Conservation (phyloP, 2,113 vertebrate genomes). For the Corythornis madagascariensis region DNA sequence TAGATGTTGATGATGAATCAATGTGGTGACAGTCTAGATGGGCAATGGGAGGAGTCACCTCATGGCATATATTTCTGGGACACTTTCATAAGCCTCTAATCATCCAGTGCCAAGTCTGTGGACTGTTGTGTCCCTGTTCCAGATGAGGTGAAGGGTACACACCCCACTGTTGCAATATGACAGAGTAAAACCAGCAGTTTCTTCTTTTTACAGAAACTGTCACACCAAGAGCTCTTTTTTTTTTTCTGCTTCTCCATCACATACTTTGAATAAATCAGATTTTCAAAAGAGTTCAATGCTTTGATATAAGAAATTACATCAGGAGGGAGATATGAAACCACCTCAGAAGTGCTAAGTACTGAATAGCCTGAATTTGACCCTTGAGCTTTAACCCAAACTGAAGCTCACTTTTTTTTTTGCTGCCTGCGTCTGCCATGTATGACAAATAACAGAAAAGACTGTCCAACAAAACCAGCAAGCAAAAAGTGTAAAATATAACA, state of each 20-base stretch:
- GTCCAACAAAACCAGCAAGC: not conserved
- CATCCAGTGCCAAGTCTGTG: not conserved
- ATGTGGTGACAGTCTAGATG: not conserved
- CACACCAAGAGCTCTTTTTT: not conserved
- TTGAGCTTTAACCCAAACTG: not conserved
- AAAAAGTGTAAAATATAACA: not conserved
- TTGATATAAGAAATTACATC: conserved; percentile 33
- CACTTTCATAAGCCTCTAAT: not conserved
- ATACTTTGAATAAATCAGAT: conserved; percentile 24
- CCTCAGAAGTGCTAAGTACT: not conserved
- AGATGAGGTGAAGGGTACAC: not conserved
- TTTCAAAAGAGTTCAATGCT: conserved; percentile 4
- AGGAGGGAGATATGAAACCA: not conserved
- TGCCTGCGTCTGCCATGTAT: not conserved
- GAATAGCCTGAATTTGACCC: conserved; percentile 1
- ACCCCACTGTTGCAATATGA: not conserved
- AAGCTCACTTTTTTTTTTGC: not conserved
- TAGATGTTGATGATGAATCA: not conserved
- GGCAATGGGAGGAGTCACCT: not conserved
- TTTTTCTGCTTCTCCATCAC: not conserved
- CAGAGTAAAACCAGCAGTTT: not conserved
- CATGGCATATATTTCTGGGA: not conserved
- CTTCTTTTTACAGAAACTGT: not conserved
- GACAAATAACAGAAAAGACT: not conserved
- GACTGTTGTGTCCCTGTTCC: not conserved